These are phyloP conservation scores for Scaptomyza caliginosa DNA, from an alignment of 2,888 invertebrate genomes.

Conservation along the genomic window DNA sequence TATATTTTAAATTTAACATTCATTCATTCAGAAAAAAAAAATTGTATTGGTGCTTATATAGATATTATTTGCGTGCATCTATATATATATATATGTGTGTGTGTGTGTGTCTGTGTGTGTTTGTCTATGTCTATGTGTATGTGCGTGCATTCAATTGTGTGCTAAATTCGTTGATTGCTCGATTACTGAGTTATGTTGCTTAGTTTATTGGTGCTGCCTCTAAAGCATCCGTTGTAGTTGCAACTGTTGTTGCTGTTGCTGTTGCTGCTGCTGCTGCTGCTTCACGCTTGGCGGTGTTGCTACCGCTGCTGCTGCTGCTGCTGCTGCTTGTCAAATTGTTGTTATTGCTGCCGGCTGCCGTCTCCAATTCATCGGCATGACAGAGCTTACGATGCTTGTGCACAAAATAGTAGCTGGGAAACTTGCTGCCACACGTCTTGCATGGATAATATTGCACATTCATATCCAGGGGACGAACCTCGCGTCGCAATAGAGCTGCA, in stretches of 20 bases:
- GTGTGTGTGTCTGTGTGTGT: conserved; percentile 16
- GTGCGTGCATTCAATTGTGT: conserved; percentile 33
- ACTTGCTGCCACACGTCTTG: conserved; percentile 95
- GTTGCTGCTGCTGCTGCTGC: conserved; percentile 14
- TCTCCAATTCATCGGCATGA: conserved; percentile 86
- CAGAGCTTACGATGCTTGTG: conserved; percentile 95
- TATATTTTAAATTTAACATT: conserved; percentile 22
- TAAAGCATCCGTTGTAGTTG: conserved; percentile 11
- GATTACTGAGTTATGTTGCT: conserved; percentile 14
- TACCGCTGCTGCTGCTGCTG: conserved; percentile 21
- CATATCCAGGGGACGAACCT: conserved; percentile 88
- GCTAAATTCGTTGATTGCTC: conserved; percentile 62
- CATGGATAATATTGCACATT: conserved; percentile 96
- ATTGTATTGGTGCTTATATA: conserved; percentile 10
- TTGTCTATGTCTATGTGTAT: conserved; percentile 24
- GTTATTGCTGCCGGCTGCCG: conserved; percentile 20
- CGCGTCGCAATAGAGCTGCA: conserved; percentile 84
- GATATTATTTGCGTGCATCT: conserved; percentile 5
- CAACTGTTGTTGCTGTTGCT: conserved; percentile 13
- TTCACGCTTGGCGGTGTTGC: conserved; percentile 21
- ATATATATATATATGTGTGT: conserved; percentile 8
- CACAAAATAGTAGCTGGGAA: conserved; percentile 96
- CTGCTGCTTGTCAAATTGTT: conserved; percentile 25
- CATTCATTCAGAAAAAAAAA: conserved; percentile 53
- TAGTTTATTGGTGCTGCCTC: conserved; percentile 22